Evolutionary conservation across 2,113 vertebrate species (phyloP).

Genomic region (Bettongia penicillata): DNA sequence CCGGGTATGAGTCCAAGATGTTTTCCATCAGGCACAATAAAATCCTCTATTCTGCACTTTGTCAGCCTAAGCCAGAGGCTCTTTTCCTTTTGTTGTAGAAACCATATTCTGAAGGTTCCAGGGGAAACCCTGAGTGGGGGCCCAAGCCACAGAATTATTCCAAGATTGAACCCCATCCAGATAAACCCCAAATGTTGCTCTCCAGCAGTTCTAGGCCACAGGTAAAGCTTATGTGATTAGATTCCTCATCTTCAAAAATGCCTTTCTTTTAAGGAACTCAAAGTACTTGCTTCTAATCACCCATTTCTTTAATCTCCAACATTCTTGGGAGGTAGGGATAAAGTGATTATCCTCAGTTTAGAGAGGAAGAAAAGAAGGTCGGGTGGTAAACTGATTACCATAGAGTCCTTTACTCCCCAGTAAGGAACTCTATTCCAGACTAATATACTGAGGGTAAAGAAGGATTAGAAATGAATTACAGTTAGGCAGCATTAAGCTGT

Average conservation of each 20-base stretch:
- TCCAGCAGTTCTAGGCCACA: not conserved
- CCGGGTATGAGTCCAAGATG: not conserved
- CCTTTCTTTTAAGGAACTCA: slow-evolving; percentile 20
- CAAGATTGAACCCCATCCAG: not conserved
- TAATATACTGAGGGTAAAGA: slow-evolving; percentile 19
- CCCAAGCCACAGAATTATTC: not conserved
- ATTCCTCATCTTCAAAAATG: not conserved
- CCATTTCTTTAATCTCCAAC: slow-evolving; percentile 33
- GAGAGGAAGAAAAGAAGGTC: not conserved
- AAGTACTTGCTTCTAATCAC: slow-evolving; percentile 30
- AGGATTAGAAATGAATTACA: slow-evolving; percentile 22
- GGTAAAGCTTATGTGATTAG: not conserved
- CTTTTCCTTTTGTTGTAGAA: not conserved
- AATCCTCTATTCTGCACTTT: not conserved
- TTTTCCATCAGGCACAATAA: not conserved
- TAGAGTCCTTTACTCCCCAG: slow-evolving; percentile 16
- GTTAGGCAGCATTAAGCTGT: slow-evolving; percentile 27
- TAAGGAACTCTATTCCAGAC: not conserved
- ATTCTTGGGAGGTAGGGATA: slow-evolving; percentile 22
- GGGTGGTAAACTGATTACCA: slow-evolving; percentile 7
- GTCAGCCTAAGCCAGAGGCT: not conserved
- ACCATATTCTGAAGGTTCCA: not conserved
- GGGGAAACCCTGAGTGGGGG: not conserved
- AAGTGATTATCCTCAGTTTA: slow-evolving; percentile 42
- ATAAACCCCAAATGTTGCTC: not conserved